These are phyloP conservation scores for Colistium nudipinnis DNA, from an alignment of 2,113 vertebrate species.

Conservation along the genomic window DNA sequence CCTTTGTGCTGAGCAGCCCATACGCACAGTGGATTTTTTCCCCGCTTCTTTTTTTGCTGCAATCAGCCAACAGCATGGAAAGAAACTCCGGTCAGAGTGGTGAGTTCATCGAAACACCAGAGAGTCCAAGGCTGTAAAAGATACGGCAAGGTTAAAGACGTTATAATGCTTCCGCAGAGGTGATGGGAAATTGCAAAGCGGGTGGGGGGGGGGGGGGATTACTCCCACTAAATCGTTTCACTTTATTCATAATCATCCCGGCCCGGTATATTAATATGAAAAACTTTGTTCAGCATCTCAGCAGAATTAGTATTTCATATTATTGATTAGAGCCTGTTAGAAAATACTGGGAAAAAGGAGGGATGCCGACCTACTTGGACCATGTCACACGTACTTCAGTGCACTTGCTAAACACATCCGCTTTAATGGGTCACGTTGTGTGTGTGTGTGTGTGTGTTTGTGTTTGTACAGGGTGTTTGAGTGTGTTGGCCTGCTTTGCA, in stretches of 20 bases:
- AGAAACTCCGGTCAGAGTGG: neutral
- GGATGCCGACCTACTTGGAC: neutral
- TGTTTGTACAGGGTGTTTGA: neutral
- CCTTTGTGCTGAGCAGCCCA: no score
- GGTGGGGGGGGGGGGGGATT: no score
- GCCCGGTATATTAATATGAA: neutral
- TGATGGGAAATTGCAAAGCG: no score
- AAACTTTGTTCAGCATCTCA: no score
- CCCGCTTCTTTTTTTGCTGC: no score
- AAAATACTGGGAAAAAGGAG: neutral
- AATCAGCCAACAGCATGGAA: neutral
- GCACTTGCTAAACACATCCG: slow-evolving; percentile 52
- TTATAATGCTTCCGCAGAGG: no score
- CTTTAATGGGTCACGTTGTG: slow-evolving; percentile 36
- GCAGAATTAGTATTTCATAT: neutral
- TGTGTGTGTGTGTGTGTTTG: neutral
- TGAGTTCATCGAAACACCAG: neutral
- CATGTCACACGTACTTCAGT: slow-evolving; percentile 28
- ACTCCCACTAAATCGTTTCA: neutral
- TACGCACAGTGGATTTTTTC: no score
- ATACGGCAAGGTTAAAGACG: no score
- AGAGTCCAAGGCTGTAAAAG: neutral
- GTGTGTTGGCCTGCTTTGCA: slow-evolving; percentile 13
- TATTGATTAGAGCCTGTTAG: neutral
- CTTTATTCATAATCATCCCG: neutral